phyloP scores from a whole-genome alignment of 2,888 invertebrate species.

The Hofmannophila pseudospretella region DNA sequence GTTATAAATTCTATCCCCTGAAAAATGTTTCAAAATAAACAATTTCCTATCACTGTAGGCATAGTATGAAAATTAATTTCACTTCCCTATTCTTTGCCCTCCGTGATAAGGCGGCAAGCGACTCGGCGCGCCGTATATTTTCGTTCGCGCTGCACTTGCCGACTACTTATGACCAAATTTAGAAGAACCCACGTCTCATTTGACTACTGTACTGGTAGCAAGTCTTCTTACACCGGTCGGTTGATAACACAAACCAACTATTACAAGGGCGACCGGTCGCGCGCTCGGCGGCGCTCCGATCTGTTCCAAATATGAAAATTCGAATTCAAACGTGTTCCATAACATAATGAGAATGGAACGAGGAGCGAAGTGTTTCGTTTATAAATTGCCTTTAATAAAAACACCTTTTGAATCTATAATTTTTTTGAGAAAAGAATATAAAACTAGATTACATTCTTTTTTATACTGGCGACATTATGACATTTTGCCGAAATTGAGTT shows the following conservation, averaged over 20 bases:
- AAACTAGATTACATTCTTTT: no score
- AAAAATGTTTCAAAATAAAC: conserved; percentile 11
- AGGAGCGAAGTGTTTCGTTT: conserved; percentile 15
- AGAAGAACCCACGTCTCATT: conserved; percentile 36
- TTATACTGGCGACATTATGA: no score
- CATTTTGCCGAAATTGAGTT: no score
- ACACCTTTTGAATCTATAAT: no score
- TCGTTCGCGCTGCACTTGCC: conserved; percentile 77
- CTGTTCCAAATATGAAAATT: conserved; percentile 42
- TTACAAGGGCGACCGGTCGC: conserved; percentile 77
- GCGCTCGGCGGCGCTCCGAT: conserved; percentile 70
- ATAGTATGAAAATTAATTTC: conserved; percentile 8
- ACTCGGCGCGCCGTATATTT: conserved; percentile 75
- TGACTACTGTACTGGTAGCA: conserved; percentile 38
- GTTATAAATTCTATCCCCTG: neutral
- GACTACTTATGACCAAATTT: conserved; percentile 55
- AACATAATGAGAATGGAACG: conserved; percentile 22
- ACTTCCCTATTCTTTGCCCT: conserved; percentile 43
- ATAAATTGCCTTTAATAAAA: no score
- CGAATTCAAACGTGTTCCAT: conserved; percentile 13
- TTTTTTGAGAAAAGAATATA: no score
- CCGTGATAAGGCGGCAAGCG: conserved; percentile 77
- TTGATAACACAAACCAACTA: conserved; percentile 76
- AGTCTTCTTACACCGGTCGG: conserved; percentile 39
- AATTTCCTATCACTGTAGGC: conserved; percentile 17